Conservation (phyloP, 2,888 invertebrate species). For the Stegophylla sp. region DNA sequence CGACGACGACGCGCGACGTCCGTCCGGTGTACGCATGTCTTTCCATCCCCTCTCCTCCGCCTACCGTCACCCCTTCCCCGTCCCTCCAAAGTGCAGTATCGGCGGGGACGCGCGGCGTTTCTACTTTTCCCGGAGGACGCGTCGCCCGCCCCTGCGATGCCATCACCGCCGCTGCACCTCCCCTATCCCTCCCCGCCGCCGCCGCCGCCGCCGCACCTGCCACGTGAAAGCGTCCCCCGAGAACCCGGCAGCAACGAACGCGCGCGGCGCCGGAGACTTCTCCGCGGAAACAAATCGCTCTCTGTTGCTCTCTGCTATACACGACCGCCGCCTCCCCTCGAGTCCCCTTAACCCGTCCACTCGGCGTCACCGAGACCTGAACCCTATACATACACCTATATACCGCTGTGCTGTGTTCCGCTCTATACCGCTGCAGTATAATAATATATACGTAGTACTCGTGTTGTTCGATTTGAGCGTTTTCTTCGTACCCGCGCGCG, state of each 20-base stretch:
- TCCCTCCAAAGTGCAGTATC: too few species aligned
- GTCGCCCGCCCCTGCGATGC: background rate
- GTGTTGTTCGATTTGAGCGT: too few species aligned
- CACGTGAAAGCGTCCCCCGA: background rate
- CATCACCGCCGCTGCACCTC: background rate
- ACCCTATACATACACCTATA: too few species aligned
- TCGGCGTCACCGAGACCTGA: too few species aligned
- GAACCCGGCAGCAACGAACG: background rate
- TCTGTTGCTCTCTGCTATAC: background rate
- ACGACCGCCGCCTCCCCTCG: background rate
- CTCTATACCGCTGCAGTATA: too few species aligned
- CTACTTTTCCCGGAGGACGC: background rate
- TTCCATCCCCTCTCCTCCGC: background rate
- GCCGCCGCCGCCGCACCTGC: too few species aligned
- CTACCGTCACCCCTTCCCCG: background rate
- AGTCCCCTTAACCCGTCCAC: too few species aligned
- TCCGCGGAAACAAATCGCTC: constrained; percentile 16
- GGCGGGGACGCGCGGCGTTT: background rate
- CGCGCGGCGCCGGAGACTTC: background rate
- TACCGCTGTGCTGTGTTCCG: too few species aligned
- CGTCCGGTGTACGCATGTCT: constrained; percentile 56
- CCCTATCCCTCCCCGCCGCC: too few species aligned
- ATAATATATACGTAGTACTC: too few species aligned
- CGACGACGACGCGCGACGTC: constrained; percentile 39
- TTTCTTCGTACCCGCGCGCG: too few species aligned